Evolutionary conservation across 2,113 vertebrate species (phyloP).

Genomic region (Melanotaenia duboulayi): DNA sequence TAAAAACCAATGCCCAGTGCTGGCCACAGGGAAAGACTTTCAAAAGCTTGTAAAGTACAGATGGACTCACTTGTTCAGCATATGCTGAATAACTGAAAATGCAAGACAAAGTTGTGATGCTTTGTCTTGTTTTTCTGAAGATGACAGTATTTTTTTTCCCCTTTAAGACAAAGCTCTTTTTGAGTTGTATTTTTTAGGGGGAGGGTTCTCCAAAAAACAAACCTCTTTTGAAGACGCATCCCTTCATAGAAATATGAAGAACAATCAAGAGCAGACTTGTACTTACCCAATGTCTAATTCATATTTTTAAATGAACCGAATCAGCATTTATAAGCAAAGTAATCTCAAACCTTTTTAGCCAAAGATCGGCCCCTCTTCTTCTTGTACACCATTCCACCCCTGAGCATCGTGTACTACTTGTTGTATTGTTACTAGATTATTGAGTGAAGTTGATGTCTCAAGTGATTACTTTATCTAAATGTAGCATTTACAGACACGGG

Average conservation of each 20-base stretch:
- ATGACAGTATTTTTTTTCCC: conserved; percentile 48
- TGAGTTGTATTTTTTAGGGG: conserved; percentile 35
- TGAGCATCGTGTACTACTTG: conserved; percentile 58
- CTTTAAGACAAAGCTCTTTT: conserved; percentile 44
- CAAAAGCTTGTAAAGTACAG: conserved; percentile 54
- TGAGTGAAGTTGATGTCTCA: conserved; percentile 63
- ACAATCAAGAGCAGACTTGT: conserved; percentile 55
- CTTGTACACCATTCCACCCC: conserved; percentile 66
- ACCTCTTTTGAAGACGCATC: conserved; percentile 30
- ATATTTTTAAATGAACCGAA: not conserved
- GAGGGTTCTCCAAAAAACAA: conserved; percentile 4
- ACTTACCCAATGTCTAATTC: conserved; percentile 14
- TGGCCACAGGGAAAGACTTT: conserved; percentile 74
- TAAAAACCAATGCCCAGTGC: conserved; percentile 74
- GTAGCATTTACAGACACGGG: conserved; percentile 75
- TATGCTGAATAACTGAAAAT: conserved; percentile 43
- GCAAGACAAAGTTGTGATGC: conserved; percentile 34
- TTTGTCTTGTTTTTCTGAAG: conserved; percentile 49
- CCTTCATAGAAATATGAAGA: conserved; percentile 43
- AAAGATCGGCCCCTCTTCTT: conserved; percentile 76
- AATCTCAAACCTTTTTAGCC: conserved; percentile 67
- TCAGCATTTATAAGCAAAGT: conserved; percentile 32
- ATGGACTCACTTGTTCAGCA: conserved; percentile 52
- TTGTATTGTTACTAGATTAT: conserved; percentile 70
- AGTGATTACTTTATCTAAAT: conserved; percentile 69